These are phyloP conservation scores for Oryctolagus cuniculus DNA, from an alignment of 2,113 vertebrate genomes.

Conservation along the genomic window mOryCun1.1 NC_091448.1:60029001-60029500, in stretches of 20 bases:
- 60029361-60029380: not conserved
- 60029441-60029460: not conserved
- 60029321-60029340: not conserved
- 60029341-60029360: not conserved
- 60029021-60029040: not conserved
- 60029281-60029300: not conserved
- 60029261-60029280: no score
- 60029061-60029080: not conserved
- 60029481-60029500: not conserved
- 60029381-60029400: not conserved
- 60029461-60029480: not conserved
- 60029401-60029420: not conserved
- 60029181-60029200: no score
- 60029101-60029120: not conserved
- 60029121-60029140: no score
- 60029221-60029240: no score
- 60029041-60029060: not conserved
- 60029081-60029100: not conserved
- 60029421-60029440: not conserved
- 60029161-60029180: no score
- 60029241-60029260: no score
- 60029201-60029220: no score
- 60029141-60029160: no score
- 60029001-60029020: constrained; percentile 17
- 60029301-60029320: not conserved